Evolutionary conservation across 1,140 invertebrate genomes (phyloP), one percentile per base, ranked within the genome.

Genomic region (Metaphire vulgaris): DNA sequence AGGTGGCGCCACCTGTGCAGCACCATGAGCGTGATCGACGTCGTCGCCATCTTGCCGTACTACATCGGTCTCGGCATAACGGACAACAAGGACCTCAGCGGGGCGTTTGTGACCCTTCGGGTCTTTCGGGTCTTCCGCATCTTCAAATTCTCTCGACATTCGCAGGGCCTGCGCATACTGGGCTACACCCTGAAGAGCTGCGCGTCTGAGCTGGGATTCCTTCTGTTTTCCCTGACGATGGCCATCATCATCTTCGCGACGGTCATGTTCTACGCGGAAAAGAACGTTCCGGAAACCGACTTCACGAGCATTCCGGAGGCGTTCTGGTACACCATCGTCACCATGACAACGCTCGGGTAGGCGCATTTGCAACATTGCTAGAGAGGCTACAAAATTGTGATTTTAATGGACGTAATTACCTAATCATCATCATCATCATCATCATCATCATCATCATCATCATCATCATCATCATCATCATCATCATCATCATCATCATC

Each of bases 281-380:
- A 99, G 88, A 98, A 97, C 87, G 95, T 96, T 76, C 90, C 91
- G 79, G 80, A 92, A 72, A 98, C 96, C 33, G 95, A 93, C 85
- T 99, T 99, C 89, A 98, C 95, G 72, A 98, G 95, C 83, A 99
- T 99, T 88, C 97, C 97, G 75, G 94, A 96, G 31, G 96, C 97
- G 79, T 99, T 99, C 87, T 99, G 97, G 97, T 99, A 99, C 89
- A 99, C 97, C 81, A 99, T 99, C 83, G 97, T 99, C 82, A 99
- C 97, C 77, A 98, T 99, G 96, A 99, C 97, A 74, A 99, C 97
- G 65, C 88, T 99, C 78, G 97, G 97, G 96, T 98, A 87, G 95
- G 94, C 0, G 31, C 32, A 26, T 14, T 14, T 29, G 30, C n/a
- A n/a, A n/a, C n/a, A n/a, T n/a, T n/a, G n/a, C n/a, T n/a, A n/a